Conservation (phyloP, 1,140 invertebrate species). For the Magallana angulata region DNA sequence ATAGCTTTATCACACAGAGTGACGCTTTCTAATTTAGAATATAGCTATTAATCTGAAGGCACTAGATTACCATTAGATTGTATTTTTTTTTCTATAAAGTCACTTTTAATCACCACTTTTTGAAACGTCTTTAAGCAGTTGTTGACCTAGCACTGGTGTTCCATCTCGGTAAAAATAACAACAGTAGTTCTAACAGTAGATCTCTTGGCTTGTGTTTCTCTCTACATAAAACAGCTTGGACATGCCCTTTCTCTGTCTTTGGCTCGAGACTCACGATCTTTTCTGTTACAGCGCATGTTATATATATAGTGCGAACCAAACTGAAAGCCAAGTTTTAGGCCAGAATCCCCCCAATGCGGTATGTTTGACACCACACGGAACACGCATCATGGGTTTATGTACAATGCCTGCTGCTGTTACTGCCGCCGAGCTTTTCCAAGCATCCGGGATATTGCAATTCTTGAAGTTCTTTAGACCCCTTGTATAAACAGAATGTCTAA, state of each 20-base stretch:
- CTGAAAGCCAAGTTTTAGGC: constrained; percentile 31
- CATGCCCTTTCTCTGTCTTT: neutral
- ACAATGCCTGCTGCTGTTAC: neutral
- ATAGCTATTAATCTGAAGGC: no score
- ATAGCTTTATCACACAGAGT: no score
- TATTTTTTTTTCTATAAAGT: no score
- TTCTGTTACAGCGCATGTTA: constrained; percentile 33
- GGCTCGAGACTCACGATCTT: neutral
- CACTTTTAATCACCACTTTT: no score
- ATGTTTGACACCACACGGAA: neutral
- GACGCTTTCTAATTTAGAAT: no score
- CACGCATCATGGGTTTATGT: neutral
- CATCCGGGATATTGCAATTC: neutral
- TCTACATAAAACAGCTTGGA: neutral
- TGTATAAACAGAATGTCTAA: constrained; percentile 1
- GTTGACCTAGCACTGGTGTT: no score
- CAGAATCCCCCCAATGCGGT: constrained; percentile 9
- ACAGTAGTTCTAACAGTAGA: no score
- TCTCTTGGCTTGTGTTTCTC: neutral
- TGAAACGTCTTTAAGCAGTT: no score
- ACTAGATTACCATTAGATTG: no score
- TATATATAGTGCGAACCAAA: constrained; percentile 29
- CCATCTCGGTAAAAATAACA: no score
- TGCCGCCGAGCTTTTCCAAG: neutral
- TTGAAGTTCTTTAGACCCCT: neutral